These are phyloP conservation scores for Drosophila phalerata DNA, from an alignment of 2,888 invertebrate genomes.

Conservation along the genomic window DNA sequence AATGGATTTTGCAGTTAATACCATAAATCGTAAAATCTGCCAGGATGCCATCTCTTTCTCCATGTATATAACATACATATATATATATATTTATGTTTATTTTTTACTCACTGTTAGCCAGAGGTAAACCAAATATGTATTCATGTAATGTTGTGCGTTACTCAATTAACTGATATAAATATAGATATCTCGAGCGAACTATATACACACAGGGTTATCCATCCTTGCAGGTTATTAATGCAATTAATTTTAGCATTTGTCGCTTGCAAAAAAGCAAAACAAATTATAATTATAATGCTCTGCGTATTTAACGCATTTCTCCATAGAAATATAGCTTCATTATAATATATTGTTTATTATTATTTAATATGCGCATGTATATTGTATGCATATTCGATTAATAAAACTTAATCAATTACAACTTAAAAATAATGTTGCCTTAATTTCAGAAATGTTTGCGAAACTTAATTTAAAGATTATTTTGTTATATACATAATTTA, in stretches of 20 bases:
- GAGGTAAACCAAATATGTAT: conserved; percentile 55
- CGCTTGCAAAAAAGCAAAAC: conserved; percentile 41
- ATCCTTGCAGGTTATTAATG: conserved; percentile 46
- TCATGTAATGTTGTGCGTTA: conserved; percentile 49
- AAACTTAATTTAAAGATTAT: too few species aligned
- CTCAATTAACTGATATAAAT: conserved; percentile 70
- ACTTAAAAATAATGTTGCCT: too few species aligned
- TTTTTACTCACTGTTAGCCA: conserved; percentile 55
- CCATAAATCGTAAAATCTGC: conserved; percentile 53
- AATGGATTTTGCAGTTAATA: conserved; percentile 60
- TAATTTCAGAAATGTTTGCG: too few species aligned
- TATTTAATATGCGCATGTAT: too few species aligned
- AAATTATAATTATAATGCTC: conserved; percentile 42
- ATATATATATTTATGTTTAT: neutral
- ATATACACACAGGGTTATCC: neutral
- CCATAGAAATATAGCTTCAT: neutral
- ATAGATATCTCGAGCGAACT: conserved; percentile 8
- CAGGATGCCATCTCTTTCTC: conserved; percentile 7
- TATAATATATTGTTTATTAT: neutral
- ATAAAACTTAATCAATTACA: too few species aligned
- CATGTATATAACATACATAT: conserved; percentile 16
- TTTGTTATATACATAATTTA: too few species aligned
- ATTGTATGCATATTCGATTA: neutral
- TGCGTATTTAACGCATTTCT: conserved; percentile 6
- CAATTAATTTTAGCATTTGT: conserved; percentile 67